These are phyloP conservation scores for Sander lucioperca DNA, from an alignment of 2,113 vertebrate species.

Conservation along the genomic window DNA sequence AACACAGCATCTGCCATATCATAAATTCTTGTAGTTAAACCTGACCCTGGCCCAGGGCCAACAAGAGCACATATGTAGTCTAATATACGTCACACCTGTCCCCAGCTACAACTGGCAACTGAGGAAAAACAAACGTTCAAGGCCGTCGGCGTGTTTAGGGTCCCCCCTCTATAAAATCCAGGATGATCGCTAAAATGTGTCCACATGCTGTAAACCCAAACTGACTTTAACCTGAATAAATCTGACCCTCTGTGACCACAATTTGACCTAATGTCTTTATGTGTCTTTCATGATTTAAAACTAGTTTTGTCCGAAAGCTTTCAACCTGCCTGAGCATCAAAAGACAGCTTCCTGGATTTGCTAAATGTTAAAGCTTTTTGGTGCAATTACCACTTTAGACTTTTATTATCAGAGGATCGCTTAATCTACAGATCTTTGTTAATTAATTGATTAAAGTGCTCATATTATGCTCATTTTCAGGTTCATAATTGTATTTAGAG, in stretches of 20 bases:
- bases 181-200: conserved; percentile 8
- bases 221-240: conserved; percentile 42
- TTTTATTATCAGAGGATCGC: neutral
- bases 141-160: neutral
- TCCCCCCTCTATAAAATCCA: conserved; percentile 13
- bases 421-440: neutral
- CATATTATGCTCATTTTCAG: too few species aligned
- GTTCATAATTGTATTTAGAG: too few species aligned
- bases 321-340: conserved; percentile 1
- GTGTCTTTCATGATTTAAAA: neutral
- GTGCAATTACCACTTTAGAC: neutral
- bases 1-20: conserved; percentile 45
- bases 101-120: conserved; percentile 13
- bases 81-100: conserved; percentile 48
- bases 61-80: neutral
- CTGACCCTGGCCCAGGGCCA: conserved; percentile 24
- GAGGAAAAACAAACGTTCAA: conserved; percentile 22
- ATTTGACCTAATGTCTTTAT: neutral
- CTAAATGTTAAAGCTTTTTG: too few species aligned
- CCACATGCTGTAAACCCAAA: conserved; percentile 1
- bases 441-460: too few species aligned
- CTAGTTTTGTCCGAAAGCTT: neutral
- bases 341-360: neutral
- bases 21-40: conserved; percentile 41
- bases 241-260: conserved; percentile 20